Evolutionary conservation across 2,113 vertebrate species (phyloP), one percentile per base, ranked within the genome.

Genomic region (Hippocampus guttulatus): DNA sequence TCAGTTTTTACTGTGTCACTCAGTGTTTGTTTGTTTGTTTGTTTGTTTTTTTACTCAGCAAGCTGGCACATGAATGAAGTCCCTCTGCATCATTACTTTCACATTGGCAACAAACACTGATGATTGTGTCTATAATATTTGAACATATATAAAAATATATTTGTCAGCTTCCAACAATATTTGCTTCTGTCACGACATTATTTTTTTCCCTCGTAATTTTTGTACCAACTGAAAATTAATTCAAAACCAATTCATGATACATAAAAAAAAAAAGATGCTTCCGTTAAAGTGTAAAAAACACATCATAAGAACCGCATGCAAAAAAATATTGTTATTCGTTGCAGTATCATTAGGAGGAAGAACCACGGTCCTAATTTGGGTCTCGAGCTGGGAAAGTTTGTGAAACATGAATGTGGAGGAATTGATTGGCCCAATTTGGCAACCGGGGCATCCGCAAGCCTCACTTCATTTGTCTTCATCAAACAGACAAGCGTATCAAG

Each of bases 351-450:
- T 9, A 0, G 2, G 25, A 25, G 23, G 55, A 58, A 23, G 3
- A 27, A 58, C 55, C 23, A 14, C 57, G 6, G 27, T 60, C 30
- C 14, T 30, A 30, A 60, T 60, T 30, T 63, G 33, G 38, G 33
- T 63, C 8, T 63, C 41, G 10, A 64, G 61, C 16, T 63, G 61
- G 3, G 14, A 64, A 64, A 64, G 21, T 41, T 64, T 45, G 38
- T 41, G 21, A 43, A 23, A 14, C 9, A 27, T 6, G 14, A 27
- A 58, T 73, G 41, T 52, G 41, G 71, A 60, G 69, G 23, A 49
- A 64, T 64, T 14, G 52, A 81, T 57, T 55, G 57, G 40, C 78
- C 76, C 25, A 66, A 79, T 86, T 85, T 67, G 71, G n/a, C 23
- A 14, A 67, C 43, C 70, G 54, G 18, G 45, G 45, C 64, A 67